These are phyloP conservation scores for Onthophagus sagittarius DNA, from an alignment of 2,888 invertebrate genomes.

Conservation along the genomic window DNA sequence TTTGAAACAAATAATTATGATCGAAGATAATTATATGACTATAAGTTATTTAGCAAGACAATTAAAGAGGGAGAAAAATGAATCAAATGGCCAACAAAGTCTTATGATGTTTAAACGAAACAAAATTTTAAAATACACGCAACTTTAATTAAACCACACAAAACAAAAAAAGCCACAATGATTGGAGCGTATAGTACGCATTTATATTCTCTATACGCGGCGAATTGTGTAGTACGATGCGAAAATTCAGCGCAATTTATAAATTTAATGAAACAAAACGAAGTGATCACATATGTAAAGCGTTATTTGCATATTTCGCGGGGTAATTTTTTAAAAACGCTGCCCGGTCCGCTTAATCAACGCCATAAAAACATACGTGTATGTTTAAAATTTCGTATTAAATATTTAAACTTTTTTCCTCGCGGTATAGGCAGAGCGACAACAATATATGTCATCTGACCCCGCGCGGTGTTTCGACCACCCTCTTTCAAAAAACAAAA, in stretches of 20 bases:
- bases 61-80: background rate
- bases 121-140: background rate
- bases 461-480: background rate
- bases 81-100: no score
- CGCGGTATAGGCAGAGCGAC: background rate
- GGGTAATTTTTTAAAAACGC: conserved; percentile 38
- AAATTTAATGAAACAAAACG: conserved; percentile 48
- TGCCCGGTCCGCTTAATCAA: conserved; percentile 17
- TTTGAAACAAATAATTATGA: no score
- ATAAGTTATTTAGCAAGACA: no score
- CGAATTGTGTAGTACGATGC: conserved; percentile 16
- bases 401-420: conserved; percentile 20
- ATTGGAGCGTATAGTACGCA: background rate
- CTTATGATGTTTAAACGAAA: background rate
- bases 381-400: conserved; percentile 21
- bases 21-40: no score
- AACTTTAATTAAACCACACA: background rate
- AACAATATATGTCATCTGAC: background rate
- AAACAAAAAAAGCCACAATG: background rate
- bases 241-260: conserved; percentile 49
- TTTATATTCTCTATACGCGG: background rate
- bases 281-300: conserved; percentile 47
- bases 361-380: conserved; percentile 18
- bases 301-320: conserved; percentile 43
- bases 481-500: background rate